These are phyloP conservation scores for Ormyrus labotus DNA, from an alignment of 2,888 invertebrate genomes.

Conservation along the genomic window DNA sequence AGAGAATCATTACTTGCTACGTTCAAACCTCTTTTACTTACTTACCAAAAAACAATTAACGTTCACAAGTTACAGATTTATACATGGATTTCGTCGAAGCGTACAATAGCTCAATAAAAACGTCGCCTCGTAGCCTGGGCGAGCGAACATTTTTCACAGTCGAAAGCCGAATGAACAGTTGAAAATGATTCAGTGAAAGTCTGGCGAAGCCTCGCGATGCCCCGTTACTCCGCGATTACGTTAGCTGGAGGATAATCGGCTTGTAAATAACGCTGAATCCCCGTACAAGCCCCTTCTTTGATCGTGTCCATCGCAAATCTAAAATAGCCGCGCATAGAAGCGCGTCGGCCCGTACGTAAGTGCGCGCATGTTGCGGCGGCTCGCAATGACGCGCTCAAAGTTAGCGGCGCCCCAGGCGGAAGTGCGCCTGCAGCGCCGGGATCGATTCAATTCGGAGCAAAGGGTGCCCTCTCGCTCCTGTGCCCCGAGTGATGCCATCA, in stretches of 20 bases:
- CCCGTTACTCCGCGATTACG: conserved; percentile 6
- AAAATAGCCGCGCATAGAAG: too few species aligned
- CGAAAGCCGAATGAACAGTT: too few species aligned
- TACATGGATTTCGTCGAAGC: too few species aligned
- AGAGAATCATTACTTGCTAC: too few species aligned
- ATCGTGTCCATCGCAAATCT: conserved; percentile 24
- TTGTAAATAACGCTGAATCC: conserved; percentile 41
- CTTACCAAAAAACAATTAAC: too few species aligned
- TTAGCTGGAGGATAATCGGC: conserved; percentile 38
- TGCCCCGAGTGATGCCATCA: conserved; percentile 14
- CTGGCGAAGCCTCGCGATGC: too few species aligned
- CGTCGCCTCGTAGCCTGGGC: too few species aligned
- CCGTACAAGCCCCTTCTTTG: conserved; percentile 22
- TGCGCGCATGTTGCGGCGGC: not conserved
- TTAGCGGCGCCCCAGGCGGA: conserved; percentile 49
- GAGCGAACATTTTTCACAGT: too few species aligned
- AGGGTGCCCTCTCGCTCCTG: conserved; percentile 19
- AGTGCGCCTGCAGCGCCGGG: conserved; percentile 8
- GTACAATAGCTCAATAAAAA: too few species aligned
- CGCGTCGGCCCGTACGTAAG: not conserved
- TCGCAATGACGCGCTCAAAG: conserved; percentile 45
- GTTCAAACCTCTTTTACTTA: too few species aligned
- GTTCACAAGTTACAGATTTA: too few species aligned
- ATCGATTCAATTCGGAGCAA: conserved; percentile 46
- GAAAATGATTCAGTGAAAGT: too few species aligned